Conservation (phyloP, 92 coral and sea anemone genomes). For the Bergia sp. region DNA sequence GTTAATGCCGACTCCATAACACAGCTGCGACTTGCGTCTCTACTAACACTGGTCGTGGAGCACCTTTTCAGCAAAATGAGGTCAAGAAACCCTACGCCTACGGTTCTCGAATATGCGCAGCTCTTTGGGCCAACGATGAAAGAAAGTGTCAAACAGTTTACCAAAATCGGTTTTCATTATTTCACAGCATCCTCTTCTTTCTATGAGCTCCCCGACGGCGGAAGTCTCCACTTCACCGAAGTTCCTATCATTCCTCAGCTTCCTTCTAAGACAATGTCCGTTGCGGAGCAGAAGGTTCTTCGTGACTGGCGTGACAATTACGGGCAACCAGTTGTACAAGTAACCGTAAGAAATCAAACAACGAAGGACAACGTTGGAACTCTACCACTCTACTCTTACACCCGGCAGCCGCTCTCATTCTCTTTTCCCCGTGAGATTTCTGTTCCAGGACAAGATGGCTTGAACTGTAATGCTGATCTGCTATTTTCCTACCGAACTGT, state of each 20-base stretch:
- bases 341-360: slow-evolving; percentile 53
- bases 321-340: slow-evolving; percentile 53
- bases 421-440: slow-evolving; percentile 13
- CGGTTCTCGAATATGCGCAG: slow-evolving; percentile 57
- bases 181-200: slow-evolving; percentile 50
- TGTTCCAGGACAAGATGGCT: slow-evolving; percentile 6
- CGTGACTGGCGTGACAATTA: slow-evolving; percentile 52
- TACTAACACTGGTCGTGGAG: slow-evolving; percentile 55
- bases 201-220: slow-evolving; percentile 51
- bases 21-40: slow-evolving; percentile 49
- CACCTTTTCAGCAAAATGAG: slow-evolving; percentile 60
- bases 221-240: slow-evolving; percentile 36
- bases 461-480: slow-evolving; percentile 38
- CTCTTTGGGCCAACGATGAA: slow-evolving; percentile 54
- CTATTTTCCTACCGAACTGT: neutral
- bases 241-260: slow-evolving; percentile 51
- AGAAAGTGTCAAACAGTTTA: slow-evolving; percentile 53
- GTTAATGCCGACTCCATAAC: slow-evolving; percentile 35
- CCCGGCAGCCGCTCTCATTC: slow-evolving; percentile 33
- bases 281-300: slow-evolving; percentile 46
- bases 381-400: slow-evolving; percentile 57
- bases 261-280: slow-evolving; percentile 35
- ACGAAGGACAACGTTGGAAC: slow-evolving; percentile 60
- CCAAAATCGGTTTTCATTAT: slow-evolving; percentile 50
- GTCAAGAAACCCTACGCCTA: slow-evolving; percentile 53